Conservation (phyloP, 1,140 invertebrate genomes). For the Penaeus chinensis region DNA sequence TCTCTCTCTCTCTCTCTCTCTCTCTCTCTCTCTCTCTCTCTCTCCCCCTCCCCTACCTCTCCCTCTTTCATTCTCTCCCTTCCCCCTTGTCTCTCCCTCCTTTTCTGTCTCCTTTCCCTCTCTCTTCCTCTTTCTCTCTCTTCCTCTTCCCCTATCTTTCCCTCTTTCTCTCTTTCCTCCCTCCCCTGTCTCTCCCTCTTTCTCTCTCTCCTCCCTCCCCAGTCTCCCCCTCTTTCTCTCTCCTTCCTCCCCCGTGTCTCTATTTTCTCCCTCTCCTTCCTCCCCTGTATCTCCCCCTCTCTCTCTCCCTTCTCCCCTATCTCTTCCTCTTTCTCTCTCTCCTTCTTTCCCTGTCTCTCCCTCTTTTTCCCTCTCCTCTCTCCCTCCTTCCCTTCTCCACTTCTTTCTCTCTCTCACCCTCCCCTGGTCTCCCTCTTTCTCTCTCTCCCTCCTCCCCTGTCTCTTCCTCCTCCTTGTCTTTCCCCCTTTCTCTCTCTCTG, state of each 20-base stretch:
- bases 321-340: not conserved
- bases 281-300: not conserved
- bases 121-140: not conserved
- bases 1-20: not conserved
- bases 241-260: not conserved
- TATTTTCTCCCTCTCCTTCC: not conserved
- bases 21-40: no score
- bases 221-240: not conserved
- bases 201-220: not conserved
- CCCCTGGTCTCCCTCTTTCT: not conserved
- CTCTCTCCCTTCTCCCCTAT: not conserved
- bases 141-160: no score
- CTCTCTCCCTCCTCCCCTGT: not conserved
- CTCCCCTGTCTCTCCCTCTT: not conserved
- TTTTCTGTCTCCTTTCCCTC: not conserved
- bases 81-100: not conserved
- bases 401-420: not conserved
- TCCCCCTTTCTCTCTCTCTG: not conserved
- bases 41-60: no score
- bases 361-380: constrained; percentile 3
- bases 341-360: not conserved
- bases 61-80: not conserved
- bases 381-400: not conserved
- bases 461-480: not conserved
- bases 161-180: not conserved